A percentile compares a stretch with the other conserved stretches of the same genome.
Evolutionary conservation across 2,888 invertebrate genomes (phyloP).

Genomic region (Lordiphosa andalusiaca): DNA sequence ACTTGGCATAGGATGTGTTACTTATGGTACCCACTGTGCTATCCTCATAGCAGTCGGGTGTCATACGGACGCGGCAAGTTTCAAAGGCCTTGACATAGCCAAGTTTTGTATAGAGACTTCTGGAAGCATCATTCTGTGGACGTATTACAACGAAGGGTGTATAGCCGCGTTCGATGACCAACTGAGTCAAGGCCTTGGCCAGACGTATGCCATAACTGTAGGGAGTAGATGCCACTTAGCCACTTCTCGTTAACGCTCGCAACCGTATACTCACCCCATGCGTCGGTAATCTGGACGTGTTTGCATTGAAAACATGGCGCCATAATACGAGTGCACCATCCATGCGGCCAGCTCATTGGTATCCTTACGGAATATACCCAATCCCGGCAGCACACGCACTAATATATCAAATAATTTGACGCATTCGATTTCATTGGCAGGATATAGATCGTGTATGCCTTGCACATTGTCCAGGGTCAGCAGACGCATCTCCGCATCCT

Average conservation of each 20-base stretch:
- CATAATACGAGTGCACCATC: conserved; percentile 95
- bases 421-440: conserved; percentile 93
- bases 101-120: conserved; percentile 90
- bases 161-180: conserved; percentile 87
- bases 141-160: conserved; percentile 92
- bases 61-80: conserved; percentile 89
- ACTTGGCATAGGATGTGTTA: conserved; percentile 65
- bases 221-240: neutral
- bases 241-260: neutral
- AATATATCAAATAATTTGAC: conserved; percentile 90
- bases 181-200: conserved; percentile 85
- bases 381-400: conserved; percentile 88
- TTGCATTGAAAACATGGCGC: conserved; percentile 96
- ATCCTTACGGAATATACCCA: conserved; percentile 86
- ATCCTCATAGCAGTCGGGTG: conserved; percentile 80
- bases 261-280: conserved; percentile 82
- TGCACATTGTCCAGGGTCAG: conserved; percentile 89
- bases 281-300: conserved; percentile 88
- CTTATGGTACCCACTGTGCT: conserved; percentile 59
- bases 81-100: conserved; percentile 90
- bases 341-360: conserved; percentile 90
- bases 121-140: conserved; percentile 92
- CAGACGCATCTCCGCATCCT: conserved; percentile 88
- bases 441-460: conserved; percentile 91
- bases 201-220: conserved; percentile 86